A percentile compares a stretch with the other conserved stretches of the same genome.
Evolutionary conservation across 2,888 invertebrate genomes (phyloP).

Genomic region (Escarpia spicata): DNA sequence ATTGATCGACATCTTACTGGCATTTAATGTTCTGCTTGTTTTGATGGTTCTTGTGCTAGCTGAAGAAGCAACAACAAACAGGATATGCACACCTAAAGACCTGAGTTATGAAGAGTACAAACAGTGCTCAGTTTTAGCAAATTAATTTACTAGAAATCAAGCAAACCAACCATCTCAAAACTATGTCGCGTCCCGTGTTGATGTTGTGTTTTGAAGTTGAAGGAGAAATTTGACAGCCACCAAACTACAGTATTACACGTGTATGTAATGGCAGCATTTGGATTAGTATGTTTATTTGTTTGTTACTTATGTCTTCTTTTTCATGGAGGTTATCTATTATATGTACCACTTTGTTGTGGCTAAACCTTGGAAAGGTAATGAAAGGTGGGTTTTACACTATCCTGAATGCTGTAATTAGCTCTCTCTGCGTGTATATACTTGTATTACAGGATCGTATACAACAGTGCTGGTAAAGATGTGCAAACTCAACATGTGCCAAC

Average conservation of each 20-base stretch:
- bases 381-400: neutral
- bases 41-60: neutral
- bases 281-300: neutral
- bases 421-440: neutral
- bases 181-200: neutral
- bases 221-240: neutral
- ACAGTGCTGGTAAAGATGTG: neutral
- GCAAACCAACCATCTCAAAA: neutral
- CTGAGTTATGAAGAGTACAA: neutral
- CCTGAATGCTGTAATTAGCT: neutral
- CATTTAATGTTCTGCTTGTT: neutral
- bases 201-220: neutral
- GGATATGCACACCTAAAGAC: neutral
- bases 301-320: neutral
- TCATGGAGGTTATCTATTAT: neutral
- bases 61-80: neutral
- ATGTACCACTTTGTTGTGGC: neutral
- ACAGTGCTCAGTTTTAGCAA: neutral
- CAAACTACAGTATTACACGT: neutral
- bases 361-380: neutral
- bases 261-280: neutral
- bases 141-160: neutral
- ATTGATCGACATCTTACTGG: neutral
- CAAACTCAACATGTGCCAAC: neutral
- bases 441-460: neutral